Evolutionary conservation across 1,140 invertebrate genomes (phyloP).

Genomic region (Lepidurus arcticus): DNA sequence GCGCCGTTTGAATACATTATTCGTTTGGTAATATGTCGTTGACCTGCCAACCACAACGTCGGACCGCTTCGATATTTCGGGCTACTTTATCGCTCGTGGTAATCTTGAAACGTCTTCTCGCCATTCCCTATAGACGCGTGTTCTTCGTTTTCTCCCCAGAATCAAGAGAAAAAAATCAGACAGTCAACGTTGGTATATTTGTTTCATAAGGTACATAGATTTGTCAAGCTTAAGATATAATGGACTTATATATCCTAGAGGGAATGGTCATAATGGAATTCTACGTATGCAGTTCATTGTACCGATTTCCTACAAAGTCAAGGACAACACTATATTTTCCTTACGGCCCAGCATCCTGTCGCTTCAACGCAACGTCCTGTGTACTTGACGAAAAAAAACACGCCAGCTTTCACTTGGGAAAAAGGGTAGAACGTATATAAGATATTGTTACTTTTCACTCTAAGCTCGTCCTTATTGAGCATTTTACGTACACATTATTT

Average conservation of each 20-base stretch:
- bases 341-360: not conserved
- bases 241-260: not conserved
- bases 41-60: not conserved
- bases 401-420: no score
- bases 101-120: not conserved
- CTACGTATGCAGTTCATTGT: conserved; percentile 1
- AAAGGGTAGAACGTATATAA: not conserved
- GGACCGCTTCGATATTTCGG: not conserved
- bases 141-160: not conserved
- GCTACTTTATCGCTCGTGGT: not conserved
- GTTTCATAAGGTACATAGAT: not conserved
- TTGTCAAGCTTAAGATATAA: not conserved
- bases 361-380: not conserved
- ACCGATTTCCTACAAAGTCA: not conserved
- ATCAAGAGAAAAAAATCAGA: not conserved
- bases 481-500: not conserved
- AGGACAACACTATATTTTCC: conserved; percentile 7
- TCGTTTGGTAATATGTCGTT: not conserved
- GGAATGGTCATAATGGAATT: not conserved
- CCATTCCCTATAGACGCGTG: not conserved
- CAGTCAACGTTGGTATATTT: conserved; percentile 19
- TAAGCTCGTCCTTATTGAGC: not conserved
- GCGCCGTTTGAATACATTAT: not conserved
- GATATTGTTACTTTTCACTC: conserved; percentile 2
- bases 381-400: not conserved